Evolutionary conservation across 1,140 invertebrate genomes (phyloP).

Genomic region (Sminthurides bifidus): DNA sequence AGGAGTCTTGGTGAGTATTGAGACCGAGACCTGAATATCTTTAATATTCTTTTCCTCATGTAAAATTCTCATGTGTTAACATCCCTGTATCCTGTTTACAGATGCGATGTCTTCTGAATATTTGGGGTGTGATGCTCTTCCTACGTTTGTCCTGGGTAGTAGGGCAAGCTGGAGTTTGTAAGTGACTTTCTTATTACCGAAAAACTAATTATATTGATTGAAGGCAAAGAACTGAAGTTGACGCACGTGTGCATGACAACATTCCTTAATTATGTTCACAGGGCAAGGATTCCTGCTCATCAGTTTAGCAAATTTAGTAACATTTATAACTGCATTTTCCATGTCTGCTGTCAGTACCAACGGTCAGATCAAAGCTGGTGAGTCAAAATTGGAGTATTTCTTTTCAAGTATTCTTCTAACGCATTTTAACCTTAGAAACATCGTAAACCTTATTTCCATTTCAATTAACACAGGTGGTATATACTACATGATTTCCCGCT

Average conservation of each 20-base stretch:
- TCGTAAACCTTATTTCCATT: background rate
- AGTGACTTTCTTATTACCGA: slow-evolving; percentile 12
- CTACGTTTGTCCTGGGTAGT: slow-evolving; percentile 48
- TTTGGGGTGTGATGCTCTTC: slow-evolving; percentile 53
- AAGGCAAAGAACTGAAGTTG: too few species aligned
- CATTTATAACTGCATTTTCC: slow-evolving; percentile 48
- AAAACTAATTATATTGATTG: slow-evolving; percentile 2
- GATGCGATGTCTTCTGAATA: slow-evolving; percentile 47
- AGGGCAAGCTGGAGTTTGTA: slow-evolving; percentile 48
- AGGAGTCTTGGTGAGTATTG: slow-evolving; percentile 38
- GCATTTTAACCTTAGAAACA: background rate
- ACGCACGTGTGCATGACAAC: too few species aligned
- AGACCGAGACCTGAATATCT: background rate
- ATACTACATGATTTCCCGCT: slow-evolving; percentile 51
- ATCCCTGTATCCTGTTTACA: slow-evolving; percentile 1
- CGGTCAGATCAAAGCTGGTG: slow-evolving; percentile 38
- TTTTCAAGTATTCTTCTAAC: background rate
- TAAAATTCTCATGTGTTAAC: background rate
- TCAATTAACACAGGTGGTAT: slow-evolving; percentile 41
- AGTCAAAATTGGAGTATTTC: slow-evolving; percentile 16
- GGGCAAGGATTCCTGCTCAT: slow-evolving; percentile 38
- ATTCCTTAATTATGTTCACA: slow-evolving; percentile 25
- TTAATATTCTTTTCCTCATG: background rate
- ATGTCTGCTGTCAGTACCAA: slow-evolving; percentile 60
- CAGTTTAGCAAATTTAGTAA: slow-evolving; percentile 44